These are phyloP conservation scores for Mythimna vitellina DNA, from an alignment of 2,888 invertebrate genomes.

Conservation along the genomic window DNA sequence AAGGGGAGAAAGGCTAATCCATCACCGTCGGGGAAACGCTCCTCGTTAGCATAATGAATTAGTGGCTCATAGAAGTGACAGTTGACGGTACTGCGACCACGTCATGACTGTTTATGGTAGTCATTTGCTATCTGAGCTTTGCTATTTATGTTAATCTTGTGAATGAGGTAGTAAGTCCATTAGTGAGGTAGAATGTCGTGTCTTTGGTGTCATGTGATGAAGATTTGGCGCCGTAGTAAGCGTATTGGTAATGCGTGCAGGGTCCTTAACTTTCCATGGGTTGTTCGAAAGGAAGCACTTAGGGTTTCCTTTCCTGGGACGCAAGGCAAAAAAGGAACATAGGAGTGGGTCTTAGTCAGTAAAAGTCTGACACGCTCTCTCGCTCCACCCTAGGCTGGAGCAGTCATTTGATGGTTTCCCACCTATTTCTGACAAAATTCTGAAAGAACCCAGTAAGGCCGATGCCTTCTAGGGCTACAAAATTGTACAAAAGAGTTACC, in stretches of 20 bases:
- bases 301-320: no score
- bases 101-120: conserved; percentile 53
- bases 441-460: no score
- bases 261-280: no score
- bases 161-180: conserved; percentile 20
- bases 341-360: no score
- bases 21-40: conserved; percentile 86
- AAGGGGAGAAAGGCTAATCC: conserved; percentile 79
- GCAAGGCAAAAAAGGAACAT: no score
- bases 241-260: not conserved
- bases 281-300: no score
- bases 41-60: conserved; percentile 90
- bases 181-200: not conserved
- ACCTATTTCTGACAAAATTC: no score
- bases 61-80: conserved; percentile 70
- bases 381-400: no score
- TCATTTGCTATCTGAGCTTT: conserved; percentile 50
- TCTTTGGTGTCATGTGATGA: not conserved
- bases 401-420: no score
- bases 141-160: conserved; percentile 38
- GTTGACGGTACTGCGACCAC: conserved; percentile 48
- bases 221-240: not conserved
- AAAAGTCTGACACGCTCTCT: no score
- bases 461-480: no score
- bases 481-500: no score